These are phyloP conservation scores for Periparus ater DNA, from an alignment of 2,797 vertebrate species.

Conservation along the genomic window DNA sequence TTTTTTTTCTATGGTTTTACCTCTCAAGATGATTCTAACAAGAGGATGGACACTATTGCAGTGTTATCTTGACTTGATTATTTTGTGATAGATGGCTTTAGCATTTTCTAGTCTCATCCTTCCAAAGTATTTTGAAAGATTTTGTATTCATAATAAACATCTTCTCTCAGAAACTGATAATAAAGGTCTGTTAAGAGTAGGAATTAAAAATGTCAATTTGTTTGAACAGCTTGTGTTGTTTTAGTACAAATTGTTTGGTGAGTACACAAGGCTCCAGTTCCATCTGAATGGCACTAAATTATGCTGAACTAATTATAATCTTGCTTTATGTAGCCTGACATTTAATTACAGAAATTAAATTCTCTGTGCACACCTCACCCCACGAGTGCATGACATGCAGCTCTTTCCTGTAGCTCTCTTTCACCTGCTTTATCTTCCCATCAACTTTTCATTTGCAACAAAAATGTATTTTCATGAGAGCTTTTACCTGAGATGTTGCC, in stretches of 20 bases:
- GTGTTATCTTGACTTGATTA: not conserved
- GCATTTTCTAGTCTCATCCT: not conserved
- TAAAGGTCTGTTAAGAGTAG: slow-evolving; percentile 70
- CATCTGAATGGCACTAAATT: slow-evolving; percentile 76
- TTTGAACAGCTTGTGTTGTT: slow-evolving; percentile 81
- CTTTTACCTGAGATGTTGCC: slow-evolving; percentile 56
- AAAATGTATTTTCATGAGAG: slow-evolving; percentile 58
- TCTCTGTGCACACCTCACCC: slow-evolving; percentile 34
- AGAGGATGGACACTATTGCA: not conserved
- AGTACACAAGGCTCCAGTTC: slow-evolving; percentile 75
- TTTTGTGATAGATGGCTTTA: not conserved
- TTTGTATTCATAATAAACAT: slow-evolving; percentile 64
- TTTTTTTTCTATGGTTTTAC: not conserved
- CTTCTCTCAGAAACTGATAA: slow-evolving; percentile 61
- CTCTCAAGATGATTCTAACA: not conserved
- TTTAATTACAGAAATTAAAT: slow-evolving; percentile 75
- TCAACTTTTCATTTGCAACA: slow-evolving; percentile 50
- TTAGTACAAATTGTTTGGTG: slow-evolving; percentile 77
- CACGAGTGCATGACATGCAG: slow-evolving; percentile 50
- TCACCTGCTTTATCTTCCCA: slow-evolving; percentile 60
- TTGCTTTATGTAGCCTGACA: slow-evolving; percentile 76
- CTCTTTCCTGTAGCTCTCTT: slow-evolving; percentile 29
- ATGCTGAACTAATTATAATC: slow-evolving; percentile 77
- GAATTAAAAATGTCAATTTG: slow-evolving; percentile 79
- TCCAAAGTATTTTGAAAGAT: slow-evolving; percentile 23